Base-by-base conservation (phyloP, 2,797 vertebrate genomes). In the Enteromius anoplus region DNA sequence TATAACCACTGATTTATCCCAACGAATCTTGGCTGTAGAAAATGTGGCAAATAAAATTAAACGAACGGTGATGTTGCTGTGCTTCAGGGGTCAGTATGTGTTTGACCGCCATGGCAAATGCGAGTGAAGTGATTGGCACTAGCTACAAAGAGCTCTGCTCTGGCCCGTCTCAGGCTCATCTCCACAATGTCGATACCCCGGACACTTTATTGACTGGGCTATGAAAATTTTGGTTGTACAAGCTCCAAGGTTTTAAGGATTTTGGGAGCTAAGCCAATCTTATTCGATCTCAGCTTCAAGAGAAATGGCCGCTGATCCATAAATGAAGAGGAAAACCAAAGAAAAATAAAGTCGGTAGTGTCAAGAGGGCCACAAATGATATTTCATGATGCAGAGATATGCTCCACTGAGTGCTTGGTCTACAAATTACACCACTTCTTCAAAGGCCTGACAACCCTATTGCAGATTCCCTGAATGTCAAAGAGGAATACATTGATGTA, bases 201-300 rank as follows among this genome's bases (percentile, higher is more conserved):
- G 37, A 62, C 64, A 69, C 51, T 88, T 90, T 88, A 87, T 82
- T 90, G 80, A 75, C 65, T 26, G 14, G 86, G 87, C 85, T 83
- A 68, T 86, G 68, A 55, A 66, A 5, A 68, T 68, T 32, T 82
- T 60, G 32, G 88, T 89, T 83, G 68, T 87, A 83, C 87, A 68
- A 26, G 69, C 76, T 89, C 78, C 5, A 42, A 82, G 68, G 76
- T 89, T 84, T 86, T 70, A 40, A 78, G 72, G 86, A 26, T 21
- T 86, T 89, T 92, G 88, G 87, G 91, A 66, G 64, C 65, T 82
- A 49, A 70, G 90, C 90, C 89, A 91, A 75, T 81, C 72, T 79
- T 83, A 84, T 89, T 86, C 85, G 19, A 68, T 82, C 81, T 86
- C 85, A 62, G 29, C 79, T 82, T 90, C 21, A 85, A 85, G 62